Conservation (phyloP, 2,888 invertebrate genomes). For the Drosophila kuntzei region DNA sequence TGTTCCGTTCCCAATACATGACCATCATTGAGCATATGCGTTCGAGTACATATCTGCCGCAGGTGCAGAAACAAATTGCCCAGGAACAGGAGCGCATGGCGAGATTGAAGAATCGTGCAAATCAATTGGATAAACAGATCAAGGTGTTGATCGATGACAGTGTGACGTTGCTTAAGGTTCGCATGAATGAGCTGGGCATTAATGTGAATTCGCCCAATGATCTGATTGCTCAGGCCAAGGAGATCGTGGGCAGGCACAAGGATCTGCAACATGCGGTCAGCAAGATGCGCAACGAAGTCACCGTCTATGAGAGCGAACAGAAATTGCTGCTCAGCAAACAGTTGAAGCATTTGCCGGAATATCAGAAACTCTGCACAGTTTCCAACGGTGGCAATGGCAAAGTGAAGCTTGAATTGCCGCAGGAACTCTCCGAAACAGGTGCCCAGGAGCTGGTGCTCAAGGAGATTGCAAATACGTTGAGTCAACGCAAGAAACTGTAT, state of each 20-base stretch:
- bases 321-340: conserved; percentile 90
- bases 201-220: conserved; percentile 94
- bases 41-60: conserved; percentile 90
- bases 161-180: conserved; percentile 93
- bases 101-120: conserved; percentile 92
- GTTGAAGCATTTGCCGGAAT: conserved; percentile 91
- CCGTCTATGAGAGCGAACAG: conserved; percentile 90
- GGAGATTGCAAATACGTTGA: conserved; percentile 94
- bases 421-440: conserved; percentile 88
- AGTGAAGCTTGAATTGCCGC: conserved; percentile 73
- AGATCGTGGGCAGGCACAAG: conserved; percentile 96
- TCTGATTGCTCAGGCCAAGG: conserved; percentile 93
- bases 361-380: conserved; percentile 74
- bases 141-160: conserved; percentile 96
- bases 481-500: conserved; percentile 93
- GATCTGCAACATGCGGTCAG: conserved; percentile 95
- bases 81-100: conserved; percentile 94
- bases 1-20: conserved; percentile 94
- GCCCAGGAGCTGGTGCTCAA: conserved; percentile 93
- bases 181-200: conserved; percentile 96
- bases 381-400: conserved; percentile 71
- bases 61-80: conserved; percentile 91
- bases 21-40: conserved; percentile 94
- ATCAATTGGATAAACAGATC: conserved; percentile 97
- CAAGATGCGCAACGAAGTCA: conserved; percentile 93